Evolutionary conservation across 2,113 vertebrate species (phyloP), one percentile per base, ranked within the genome.

Genomic region (Chinchilla lanigera): DNA sequence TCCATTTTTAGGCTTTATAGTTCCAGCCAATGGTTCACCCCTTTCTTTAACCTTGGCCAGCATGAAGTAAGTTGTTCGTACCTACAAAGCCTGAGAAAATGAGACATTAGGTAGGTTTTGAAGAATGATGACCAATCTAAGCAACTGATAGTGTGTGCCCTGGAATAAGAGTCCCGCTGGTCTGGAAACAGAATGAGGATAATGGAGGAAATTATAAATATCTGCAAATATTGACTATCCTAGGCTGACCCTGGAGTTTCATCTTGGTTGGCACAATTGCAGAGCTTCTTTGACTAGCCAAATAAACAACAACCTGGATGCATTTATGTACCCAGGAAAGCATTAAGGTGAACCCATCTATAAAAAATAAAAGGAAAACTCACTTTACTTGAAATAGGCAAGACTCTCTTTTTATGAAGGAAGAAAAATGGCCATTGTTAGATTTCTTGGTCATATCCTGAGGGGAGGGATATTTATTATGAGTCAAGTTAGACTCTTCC

Each of bases 401-500:
- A 61, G 19, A 0, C 33, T 85, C 5, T 61, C 20, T 94, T 96
- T 52, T 96, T n/a, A 88, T 56, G 69, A 94, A 35, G 41, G 9
- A 24, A 82, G 63, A 47, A 97, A 52, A 75, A 3, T 7, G 1
- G 75, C 14, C 80, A 60, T 47, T 87, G 7, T 77, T 91, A 5
- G 9, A n/a, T 69, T 61, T 83, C n/a, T 95, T 54, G 38, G 11
- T 81, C 47, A n/a, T 10, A 71, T 54, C 54, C 24, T 24, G 28
- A 63, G 61, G 85, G 12, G 12, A 89, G 11, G 47, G n/a, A 7
- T 61, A 86, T 3, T 30, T 94, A 44, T 89, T 94, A 83, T 63
- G 69, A 93, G 19, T 87, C 83, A 77, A 89, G 73, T 47, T 33
- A 95, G 30, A 82, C 52, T 58, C 96, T 81, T 52, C 90, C 96